phyloP scores from a whole-genome alignment of 2,113 vertebrate species.

The Eleginops maclovinus region DNA sequence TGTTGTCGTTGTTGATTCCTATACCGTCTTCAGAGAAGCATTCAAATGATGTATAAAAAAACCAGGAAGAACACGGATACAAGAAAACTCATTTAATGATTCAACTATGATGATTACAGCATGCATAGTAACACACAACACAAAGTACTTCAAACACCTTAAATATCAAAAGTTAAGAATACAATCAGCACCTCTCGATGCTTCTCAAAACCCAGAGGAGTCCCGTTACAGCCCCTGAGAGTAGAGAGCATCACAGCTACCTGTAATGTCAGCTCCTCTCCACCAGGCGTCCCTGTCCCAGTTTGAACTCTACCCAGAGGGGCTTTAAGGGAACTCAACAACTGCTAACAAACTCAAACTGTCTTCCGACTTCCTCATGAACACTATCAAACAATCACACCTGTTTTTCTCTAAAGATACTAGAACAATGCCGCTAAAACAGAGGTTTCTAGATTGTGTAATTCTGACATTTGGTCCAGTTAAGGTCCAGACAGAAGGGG shows the following conservation, averaged over 20 bases:
- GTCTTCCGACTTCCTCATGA: not conserved
- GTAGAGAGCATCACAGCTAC: too few species aligned
- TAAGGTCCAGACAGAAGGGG: not conserved
- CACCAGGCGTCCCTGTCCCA: not conserved
- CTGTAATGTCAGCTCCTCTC: not conserved
- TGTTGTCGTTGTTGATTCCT: too few species aligned
- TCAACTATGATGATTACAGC: slow-evolving; percentile 43
- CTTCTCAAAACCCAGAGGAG: not conserved
- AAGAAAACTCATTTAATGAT: slow-evolving; percentile 50
- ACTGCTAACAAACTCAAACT: slow-evolving; percentile 5
- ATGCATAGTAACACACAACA: slow-evolving; percentile 56
- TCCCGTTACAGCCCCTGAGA: not conserved
- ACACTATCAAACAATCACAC: slow-evolving; percentile 36
- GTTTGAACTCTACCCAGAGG: not conserved
- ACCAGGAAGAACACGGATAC: not conserved
- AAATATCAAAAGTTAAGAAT: slow-evolving; percentile 55
- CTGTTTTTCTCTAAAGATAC: not conserved
- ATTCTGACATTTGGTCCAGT: not conserved
- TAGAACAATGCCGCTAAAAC: not conserved
- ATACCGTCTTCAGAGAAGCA: not conserved
- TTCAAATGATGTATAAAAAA: not conserved
- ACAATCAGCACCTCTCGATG: slow-evolving; percentile 44
- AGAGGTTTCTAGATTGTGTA: not conserved
- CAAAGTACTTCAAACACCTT: slow-evolving; percentile 45
- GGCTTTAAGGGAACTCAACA: not conserved